Evolutionary conservation across 2,113 vertebrate genomes (phyloP).

Genomic region (Amia ocellicauda): DNA sequence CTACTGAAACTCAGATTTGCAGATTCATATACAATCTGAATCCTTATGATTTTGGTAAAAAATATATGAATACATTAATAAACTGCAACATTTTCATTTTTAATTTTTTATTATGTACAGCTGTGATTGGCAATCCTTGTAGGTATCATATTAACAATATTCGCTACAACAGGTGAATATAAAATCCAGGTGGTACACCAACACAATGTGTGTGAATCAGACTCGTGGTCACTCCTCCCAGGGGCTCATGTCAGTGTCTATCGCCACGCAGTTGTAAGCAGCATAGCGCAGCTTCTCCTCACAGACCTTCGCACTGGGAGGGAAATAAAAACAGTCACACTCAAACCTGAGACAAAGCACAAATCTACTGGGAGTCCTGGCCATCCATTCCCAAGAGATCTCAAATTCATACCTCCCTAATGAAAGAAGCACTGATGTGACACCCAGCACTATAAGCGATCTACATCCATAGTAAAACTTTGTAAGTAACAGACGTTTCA

Average conservation of each 20-base stretch:
- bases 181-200: constrained; percentile 7
- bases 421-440: too few species aligned
- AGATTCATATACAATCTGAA: too few species aligned
- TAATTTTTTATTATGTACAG: constrained; percentile 61
- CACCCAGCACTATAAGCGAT: too few species aligned
- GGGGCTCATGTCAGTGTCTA: constrained; percentile 95
- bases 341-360: not conserved
- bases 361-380: too few species aligned
- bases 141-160: constrained; percentile 32
- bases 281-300: constrained; percentile 96
- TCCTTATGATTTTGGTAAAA: too few species aligned
- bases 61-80: too few species aligned
- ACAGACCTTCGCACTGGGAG: constrained; percentile 83
- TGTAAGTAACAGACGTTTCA: too few species aligned
- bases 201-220: not conserved
- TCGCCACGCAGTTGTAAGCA: constrained; percentile 96
- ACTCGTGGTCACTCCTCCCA: constrained; percentile 84
- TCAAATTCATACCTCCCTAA: too few species aligned
- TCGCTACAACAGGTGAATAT: constrained; percentile 27
- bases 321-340: constrained; percentile 16
- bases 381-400: too few species aligned
- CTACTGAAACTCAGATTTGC: too few species aligned
- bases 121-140: constrained; percentile 42
- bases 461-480: too few species aligned
- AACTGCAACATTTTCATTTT: not conserved